These are phyloP conservation scores for Elysia chlorotica DNA, from an alignment of 1,140 invertebrate genomes.

Conservation along the genomic window DNA sequence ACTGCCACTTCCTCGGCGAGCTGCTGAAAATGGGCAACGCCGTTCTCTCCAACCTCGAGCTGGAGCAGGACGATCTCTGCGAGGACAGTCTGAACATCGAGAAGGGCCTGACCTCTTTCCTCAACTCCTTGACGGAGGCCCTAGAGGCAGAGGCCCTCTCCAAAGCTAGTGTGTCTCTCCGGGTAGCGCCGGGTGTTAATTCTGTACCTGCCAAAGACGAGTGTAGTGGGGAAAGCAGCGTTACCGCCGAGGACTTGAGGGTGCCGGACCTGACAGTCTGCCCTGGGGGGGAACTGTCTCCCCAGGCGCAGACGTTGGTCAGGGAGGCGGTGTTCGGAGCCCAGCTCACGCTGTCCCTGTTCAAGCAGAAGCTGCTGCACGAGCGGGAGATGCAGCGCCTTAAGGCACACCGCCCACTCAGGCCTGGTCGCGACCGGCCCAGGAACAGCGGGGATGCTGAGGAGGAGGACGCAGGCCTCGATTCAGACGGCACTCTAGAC, in stretches of 20 bases:
- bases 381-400: conserved; percentile 42
- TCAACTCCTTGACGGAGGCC: conserved; percentile 36
- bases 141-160: conserved; percentile 43
- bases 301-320: conserved; percentile 28
- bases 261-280: conserved; percentile 32
- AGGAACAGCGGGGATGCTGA: no score
- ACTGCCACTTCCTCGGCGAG: conserved; percentile 34
- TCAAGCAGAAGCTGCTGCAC: conserved; percentile 48
- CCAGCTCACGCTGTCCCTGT: conserved; percentile 49
- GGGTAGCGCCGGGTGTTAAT: background rate
- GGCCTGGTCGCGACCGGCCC: conserved; percentile 22
- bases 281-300: conserved; percentile 30
- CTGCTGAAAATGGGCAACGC: conserved; percentile 35
- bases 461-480: no score
- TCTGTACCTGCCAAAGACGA: background rate
- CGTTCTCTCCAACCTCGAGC: conserved; percentile 29
- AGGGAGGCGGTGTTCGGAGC: conserved; percentile 49
- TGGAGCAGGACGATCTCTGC: conserved; percentile 4
- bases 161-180: conserved; percentile 30
- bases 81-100: conserved; percentile 17
- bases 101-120: conserved; percentile 24
- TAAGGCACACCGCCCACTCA: conserved; percentile 33
- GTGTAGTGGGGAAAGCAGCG: background rate
- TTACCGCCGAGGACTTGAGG: background rate
- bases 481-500: conserved; percentile 35